phyloP scores from a whole-genome alignment of 64 coral and sea anemone species.

The Catalaphyllia jardinei region DNA sequence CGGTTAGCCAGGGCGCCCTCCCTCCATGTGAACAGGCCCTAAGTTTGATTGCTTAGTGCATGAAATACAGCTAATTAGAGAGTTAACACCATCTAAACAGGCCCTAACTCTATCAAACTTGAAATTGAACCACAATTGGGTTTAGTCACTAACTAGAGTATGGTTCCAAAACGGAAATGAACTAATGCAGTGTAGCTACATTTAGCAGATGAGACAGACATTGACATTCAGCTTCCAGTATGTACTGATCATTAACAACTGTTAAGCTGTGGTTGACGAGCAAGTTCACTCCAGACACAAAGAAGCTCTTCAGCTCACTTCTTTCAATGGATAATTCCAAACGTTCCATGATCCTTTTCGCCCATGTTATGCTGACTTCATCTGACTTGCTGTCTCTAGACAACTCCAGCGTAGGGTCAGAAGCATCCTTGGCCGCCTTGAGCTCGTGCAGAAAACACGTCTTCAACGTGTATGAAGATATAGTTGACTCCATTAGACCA shows the following conservation, averaged over 20 bases:
- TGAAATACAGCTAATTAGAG: too few species aligned
- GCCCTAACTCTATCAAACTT: constrained; percentile 42
- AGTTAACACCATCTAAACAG: too few species aligned
- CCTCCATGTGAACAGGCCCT: too few species aligned
- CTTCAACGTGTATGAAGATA: constrained; percentile 71
- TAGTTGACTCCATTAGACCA: constrained; percentile 61
- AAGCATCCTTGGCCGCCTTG: constrained; percentile 64
- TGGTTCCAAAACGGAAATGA: too few species aligned
- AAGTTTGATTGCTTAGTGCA: too few species aligned
- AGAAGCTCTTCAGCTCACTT: constrained; percentile 69
- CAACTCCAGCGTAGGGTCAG: constrained; percentile 59
- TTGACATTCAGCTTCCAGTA: constrained; percentile 64
- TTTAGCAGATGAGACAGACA: constrained; percentile 60
- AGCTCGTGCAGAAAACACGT: constrained; percentile 68
- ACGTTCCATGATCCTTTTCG: constrained; percentile 55
- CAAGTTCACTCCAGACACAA: constrained; percentile 69
- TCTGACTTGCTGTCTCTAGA: constrained; percentile 64
- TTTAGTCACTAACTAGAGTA: neutral
- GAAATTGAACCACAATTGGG: constrained; percentile 30
- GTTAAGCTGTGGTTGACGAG: constrained; percentile 58
- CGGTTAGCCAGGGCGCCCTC: too few species aligned
- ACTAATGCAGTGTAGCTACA: constrained; percentile 47
- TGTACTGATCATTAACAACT: constrained; percentile 67
- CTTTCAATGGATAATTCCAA: constrained; percentile 63
- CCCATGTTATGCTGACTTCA: constrained; percentile 70